These are phyloP conservation scores for Idaea biselata DNA, from an alignment of 2,888 invertebrate genomes.

Conservation along the genomic window DNA sequence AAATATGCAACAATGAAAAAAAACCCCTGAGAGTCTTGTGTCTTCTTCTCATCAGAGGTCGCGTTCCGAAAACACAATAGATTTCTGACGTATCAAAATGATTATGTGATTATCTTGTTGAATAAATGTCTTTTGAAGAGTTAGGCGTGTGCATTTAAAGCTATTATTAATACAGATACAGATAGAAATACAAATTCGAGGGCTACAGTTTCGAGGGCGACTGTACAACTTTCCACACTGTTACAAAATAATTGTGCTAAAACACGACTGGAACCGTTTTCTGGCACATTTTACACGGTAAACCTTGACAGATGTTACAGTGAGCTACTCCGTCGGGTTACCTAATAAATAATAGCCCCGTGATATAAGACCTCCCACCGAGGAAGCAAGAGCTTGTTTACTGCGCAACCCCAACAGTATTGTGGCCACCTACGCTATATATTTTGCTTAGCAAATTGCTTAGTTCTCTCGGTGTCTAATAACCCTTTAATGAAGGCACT, in stretches of 20 bases:
- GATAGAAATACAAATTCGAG: background rate
- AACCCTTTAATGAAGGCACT: constrained; percentile 75
- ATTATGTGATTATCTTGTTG: too few relatives aligned
- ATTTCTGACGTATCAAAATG: too few relatives aligned
- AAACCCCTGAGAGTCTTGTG: too few relatives aligned
- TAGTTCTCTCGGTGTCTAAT: constrained; percentile 72
- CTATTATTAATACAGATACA: background rate
- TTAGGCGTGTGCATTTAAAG: too few relatives aligned
- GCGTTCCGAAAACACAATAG: too few relatives aligned
- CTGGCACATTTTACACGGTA: constrained; percentile 21
- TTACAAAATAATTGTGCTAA: background rate
- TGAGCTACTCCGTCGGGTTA: constrained; percentile 61
- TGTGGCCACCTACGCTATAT: constrained; percentile 75
- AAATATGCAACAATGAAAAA: too few relatives aligned
- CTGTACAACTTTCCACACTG: background rate
- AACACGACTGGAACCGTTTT: background rate
- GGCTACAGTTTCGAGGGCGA: background rate
- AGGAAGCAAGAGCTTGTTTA: constrained; percentile 71
- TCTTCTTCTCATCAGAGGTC: too few relatives aligned
- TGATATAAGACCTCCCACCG: constrained; percentile 79
- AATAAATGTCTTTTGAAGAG: too few relatives aligned
- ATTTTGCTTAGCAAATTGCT: constrained; percentile 79
- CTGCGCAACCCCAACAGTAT: constrained; percentile 63
- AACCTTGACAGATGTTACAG: constrained; percentile 53
- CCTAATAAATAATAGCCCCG: constrained; percentile 75